Evolutionary conservation across 2,888 invertebrate species (phyloP).

Genomic region (Micoletzkya japonica): DNA sequence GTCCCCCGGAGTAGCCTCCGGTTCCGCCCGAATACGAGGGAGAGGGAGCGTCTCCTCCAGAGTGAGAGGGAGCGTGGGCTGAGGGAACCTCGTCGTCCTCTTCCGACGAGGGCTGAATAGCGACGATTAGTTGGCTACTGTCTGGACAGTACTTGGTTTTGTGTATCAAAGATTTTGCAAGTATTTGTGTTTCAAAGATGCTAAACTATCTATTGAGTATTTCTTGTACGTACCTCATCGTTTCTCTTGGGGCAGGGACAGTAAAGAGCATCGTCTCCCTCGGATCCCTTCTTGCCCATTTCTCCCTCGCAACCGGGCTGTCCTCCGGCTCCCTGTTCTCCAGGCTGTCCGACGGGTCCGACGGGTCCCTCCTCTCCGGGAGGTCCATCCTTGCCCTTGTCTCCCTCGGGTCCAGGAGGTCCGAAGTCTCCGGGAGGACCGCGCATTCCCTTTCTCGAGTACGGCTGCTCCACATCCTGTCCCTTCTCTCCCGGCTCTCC

Average conservation of each 20-base stretch:
- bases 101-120: too few relatives aligned
- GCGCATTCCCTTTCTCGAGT: conserved; percentile 47
- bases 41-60: conserved; percentile 42
- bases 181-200: too few relatives aligned
- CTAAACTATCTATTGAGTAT: too few relatives aligned
- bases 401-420: conserved; percentile 50
- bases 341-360: conserved; percentile 46
- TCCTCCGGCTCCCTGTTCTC: conserved; percentile 50
- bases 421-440: conserved; percentile 50
- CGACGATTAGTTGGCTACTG: too few relatives aligned
- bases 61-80: conserved; percentile 39
- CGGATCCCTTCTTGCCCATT: conserved; percentile 37
- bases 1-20: conserved; percentile 49
- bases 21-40: conserved; percentile 49
- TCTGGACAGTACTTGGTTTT: too few relatives aligned
- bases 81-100: not conserved
- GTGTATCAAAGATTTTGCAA: too few relatives aligned
- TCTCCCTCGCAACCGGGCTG: conserved; percentile 49
- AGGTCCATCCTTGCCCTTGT: conserved; percentile 44
- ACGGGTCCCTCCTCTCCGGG: conserved; percentile 35
- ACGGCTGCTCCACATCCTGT: conserved; percentile 43
- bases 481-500: conserved; percentile 35
- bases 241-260: conserved; percentile 50
- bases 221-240: conserved; percentile 16
- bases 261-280: conserved; percentile 50